Conservation (phyloP, 1,140 invertebrate genomes). For the Ptiloglossa arizonensis region DNA sequence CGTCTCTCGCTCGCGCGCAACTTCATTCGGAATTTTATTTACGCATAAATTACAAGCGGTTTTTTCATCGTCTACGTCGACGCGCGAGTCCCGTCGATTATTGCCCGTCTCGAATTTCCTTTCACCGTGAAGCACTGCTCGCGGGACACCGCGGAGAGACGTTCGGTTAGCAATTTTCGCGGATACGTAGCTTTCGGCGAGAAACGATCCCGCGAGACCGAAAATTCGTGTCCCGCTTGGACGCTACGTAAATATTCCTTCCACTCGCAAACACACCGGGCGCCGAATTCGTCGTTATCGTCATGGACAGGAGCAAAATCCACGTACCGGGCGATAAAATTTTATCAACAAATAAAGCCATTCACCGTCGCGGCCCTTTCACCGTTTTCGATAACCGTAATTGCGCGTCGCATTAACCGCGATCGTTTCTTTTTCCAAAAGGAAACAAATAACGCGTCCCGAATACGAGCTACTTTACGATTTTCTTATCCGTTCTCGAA, state of each 20-base stretch:
- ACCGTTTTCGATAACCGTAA: not conserved
- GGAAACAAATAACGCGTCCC: not conserved
- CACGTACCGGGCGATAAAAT: not conserved
- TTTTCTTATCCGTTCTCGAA: too few species aligned
- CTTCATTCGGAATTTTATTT: constrained; percentile 12
- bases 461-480: too few species aligned
- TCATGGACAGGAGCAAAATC: not conserved
- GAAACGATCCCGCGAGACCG: not conserved
- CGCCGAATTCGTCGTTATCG: not conserved
- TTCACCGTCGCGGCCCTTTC: not conserved
- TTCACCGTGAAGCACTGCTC: not conserved
- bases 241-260: too few species aligned
- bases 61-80: not conserved
- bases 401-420: not conserved
- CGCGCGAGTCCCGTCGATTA: not conserved
- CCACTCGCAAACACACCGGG: too few species aligned
- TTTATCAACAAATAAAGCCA: constrained; percentile 13
- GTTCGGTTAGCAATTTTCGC: not conserved
- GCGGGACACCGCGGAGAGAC: not conserved
- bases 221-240: too few species aligned
- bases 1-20: not conserved
- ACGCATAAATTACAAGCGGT: not conserved
- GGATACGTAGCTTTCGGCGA: not conserved
- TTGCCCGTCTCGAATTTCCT: not conserved
- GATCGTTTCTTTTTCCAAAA: not conserved